Evolutionary conservation across 1,140 invertebrate genomes (phyloP), one percentile per base, ranked within the genome.

Genomic region (Pogonus chalceus): DNA sequence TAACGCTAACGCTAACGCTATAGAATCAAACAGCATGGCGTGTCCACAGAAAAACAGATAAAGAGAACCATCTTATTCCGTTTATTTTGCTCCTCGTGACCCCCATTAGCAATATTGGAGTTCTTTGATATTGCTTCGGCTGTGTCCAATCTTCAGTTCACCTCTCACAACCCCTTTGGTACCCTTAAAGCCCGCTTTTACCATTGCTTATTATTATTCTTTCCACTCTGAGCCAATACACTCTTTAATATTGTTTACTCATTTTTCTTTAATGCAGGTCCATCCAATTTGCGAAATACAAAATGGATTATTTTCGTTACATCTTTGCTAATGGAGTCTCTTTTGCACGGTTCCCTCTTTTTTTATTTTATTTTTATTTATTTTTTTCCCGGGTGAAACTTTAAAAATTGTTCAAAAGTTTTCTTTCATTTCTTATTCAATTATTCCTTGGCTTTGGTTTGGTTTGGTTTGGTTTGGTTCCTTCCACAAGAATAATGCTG

Each of bases 291-390:
- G 37, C 9, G 9, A 43, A 12, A 43, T 43, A 43, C 37, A 43
- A 43, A 43, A 18, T 43, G 37, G 37, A 43, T 43, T 43, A 43
- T 43, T 43, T 43, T 43, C 37, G 9, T 43, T 43, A 18, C 37
- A 43, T 43, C 37, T 43, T 18, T 18, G 37, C 37, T 43, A 43
- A 43, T 43, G 37, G 37, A 43, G 9, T 9, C 37, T 12, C 18
- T 16, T 43, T 16, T 9, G 4, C 26, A 31, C 14, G 4, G 26
- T 7, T 7, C 4, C 14, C 26, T 31, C 26, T 31, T 31, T 31
- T 31, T 7, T 14, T 4, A 7, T 7, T 7, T 31, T 31, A 7
- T 31, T 31, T 31, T 31, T 31, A 31, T 31, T 14, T 31, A 31
- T 31, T 4, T 31, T 31, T 31, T 31, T 31, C 26, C 14, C 26